Evolutionary conservation across 2,797 vertebrate genomes (phyloP), one percentile per base, ranked within the genome.

Genomic region (Oreonectes daqikongensis): DNA sequence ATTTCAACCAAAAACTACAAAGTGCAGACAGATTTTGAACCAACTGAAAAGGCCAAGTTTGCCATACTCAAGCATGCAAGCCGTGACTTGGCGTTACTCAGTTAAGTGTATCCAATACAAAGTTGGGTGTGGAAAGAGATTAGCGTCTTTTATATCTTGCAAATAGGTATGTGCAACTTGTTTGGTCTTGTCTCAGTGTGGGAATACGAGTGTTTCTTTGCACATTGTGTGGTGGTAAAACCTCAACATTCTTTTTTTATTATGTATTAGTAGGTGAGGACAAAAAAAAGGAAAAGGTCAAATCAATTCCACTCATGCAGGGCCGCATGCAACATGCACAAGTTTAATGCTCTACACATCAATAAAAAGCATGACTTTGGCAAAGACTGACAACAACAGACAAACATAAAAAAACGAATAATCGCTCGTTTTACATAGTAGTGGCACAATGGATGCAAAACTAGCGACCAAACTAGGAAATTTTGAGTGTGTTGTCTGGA

Each of bases 151-250:
- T 52, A 46, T 20, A 40, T 30, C 38, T 11, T 11, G 30, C 24
- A 57, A 20, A 38, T 61, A 50, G 22, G 75, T 63, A 69, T 69
- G 30, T 28, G 30, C 42, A 40, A 57, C 72, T 18, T 66, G 63
- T 75, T 75, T 18, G 72, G 63, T 66, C 72, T 52, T 75, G 72
- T 22, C 53, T 66, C 18, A 14, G 48, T 73, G 63, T 40, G 42
- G 24, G 44, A 48, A 26, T 73, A 24, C 55, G 63, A 14, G 10
- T 48, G 50, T 14, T 22, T 44, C 52, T 17, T 22, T 26, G 15
- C 22, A 20, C 20, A 52, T 8, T 8, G 32, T 35, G 0, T 35
- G 7, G 28, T 57, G 40, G 6, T 67, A 22, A 60, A 60, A 59
- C 15, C 55, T 59, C 6, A 17, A 28, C 18, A 30, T 60, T 30